Evolutionary conservation across 2,113 vertebrate genomes (phyloP).

Genomic region (Tragelaphus buxtoni): DNA sequence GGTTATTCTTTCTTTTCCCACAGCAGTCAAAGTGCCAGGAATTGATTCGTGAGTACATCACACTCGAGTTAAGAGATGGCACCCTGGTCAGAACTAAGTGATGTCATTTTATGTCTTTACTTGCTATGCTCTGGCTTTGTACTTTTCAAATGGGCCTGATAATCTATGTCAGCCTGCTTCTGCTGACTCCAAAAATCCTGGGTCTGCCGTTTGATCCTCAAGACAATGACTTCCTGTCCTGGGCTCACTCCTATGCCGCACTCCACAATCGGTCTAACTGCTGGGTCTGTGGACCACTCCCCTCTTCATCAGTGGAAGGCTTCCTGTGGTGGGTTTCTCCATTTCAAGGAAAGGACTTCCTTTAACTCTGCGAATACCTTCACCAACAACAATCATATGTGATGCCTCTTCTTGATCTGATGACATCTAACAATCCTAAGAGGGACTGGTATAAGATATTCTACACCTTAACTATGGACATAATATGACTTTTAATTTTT

Average conservation of each 20-base stretch:
- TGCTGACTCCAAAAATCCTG: neutral
- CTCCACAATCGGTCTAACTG: neutral
- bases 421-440: neutral
- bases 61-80: neutral
- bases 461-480: neutral
- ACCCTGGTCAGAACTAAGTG: neutral
- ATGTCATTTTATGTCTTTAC: neutral
- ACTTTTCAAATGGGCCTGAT: neutral
- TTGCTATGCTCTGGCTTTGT: neutral
- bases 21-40: neutral
- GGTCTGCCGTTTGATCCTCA: neutral
- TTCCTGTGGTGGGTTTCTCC: neutral
- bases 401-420: neutral
- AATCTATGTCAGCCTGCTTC: neutral
- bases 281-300: neutral
- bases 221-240: neutral
- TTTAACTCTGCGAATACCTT: neutral
- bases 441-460: neutral
- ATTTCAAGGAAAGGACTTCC: neutral
- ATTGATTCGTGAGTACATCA: neutral
- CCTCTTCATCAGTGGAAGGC: neutral
- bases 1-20: neutral
- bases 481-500: neutral
- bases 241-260: neutral
- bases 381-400: neutral